These are phyloP conservation scores for Natrix natrix DNA, from an alignment of 2,797 vertebrate genomes.

Conservation along the genomic window DNA sequence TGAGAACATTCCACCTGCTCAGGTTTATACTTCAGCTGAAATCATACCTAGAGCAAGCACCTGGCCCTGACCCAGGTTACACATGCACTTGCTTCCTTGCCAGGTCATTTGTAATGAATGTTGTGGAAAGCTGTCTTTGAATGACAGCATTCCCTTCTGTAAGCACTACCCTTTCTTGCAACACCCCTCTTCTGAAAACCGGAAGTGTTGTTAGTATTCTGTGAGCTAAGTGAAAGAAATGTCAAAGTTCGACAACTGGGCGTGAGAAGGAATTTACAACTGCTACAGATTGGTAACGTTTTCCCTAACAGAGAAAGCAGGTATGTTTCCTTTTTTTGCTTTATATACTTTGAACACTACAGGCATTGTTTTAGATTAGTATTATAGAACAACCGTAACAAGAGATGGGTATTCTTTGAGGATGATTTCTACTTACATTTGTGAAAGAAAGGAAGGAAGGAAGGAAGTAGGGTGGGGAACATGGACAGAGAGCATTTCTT, in stretches of 20 bases:
- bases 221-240: not conserved
- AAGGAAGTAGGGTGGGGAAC: not conserved
- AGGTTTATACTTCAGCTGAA: not conserved
- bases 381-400: not conserved
- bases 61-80: not conserved
- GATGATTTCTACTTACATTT: not conserved
- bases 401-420: not conserved
- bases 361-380: not conserved
- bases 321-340: not conserved
- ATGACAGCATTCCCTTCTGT: not conserved
- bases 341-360: not conserved
- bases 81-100: not conserved
- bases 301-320: not conserved
- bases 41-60: not conserved
- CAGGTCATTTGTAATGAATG: not conserved
- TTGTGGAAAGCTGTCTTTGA: not conserved
- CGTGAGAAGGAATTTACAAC: not conserved
- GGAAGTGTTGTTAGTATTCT: not conserved
- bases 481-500: not conserved
- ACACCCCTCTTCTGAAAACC: not conserved
- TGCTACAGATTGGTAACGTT: not conserved
- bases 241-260: not conserved
- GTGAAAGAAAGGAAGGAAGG: not conserved
- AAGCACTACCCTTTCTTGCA: not conserved
- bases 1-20: not conserved